phyloP scores from a whole-genome alignment of 2,113 vertebrate species.

The Arizona elegans region DNA sequence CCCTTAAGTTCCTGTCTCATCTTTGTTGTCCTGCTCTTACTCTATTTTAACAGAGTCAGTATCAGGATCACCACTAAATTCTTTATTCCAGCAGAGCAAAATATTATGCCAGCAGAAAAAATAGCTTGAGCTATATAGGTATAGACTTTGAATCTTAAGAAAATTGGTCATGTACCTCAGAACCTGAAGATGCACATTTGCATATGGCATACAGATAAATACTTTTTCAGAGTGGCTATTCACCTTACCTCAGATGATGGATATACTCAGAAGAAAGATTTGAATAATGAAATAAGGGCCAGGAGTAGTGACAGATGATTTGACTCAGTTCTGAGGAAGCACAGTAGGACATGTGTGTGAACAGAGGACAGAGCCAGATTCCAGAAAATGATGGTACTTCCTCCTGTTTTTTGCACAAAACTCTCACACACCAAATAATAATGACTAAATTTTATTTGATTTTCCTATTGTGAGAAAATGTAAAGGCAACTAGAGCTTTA shows the following conservation, averaged over 20 bases:
- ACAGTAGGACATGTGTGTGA: neutral
- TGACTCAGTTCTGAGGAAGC: neutral
- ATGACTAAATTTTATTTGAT: neutral
- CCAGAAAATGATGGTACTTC: neutral
- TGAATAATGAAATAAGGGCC: neutral
- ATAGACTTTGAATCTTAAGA: neutral
- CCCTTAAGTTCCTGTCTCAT: neutral
- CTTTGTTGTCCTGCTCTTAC: neutral
- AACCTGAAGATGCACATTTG: neutral
- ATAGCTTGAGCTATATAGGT: neutral
- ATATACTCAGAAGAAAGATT: neutral
- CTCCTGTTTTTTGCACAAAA: neutral
- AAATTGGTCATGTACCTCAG: neutral
- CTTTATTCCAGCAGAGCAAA: neutral
- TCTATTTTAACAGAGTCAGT: neutral
- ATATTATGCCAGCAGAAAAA: neutral
- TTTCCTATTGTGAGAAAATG: neutral
- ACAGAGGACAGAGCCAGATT: neutral
- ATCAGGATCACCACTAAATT: neutral
- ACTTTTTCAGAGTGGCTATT: neutral
- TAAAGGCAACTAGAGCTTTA: neutral
- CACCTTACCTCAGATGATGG: neutral
- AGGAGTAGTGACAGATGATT: neutral
- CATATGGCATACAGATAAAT: neutral
- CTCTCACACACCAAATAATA: neutral